Base-by-base conservation (phyloP, 2,888 invertebrate species). In the Orthosia gothica region DNA sequence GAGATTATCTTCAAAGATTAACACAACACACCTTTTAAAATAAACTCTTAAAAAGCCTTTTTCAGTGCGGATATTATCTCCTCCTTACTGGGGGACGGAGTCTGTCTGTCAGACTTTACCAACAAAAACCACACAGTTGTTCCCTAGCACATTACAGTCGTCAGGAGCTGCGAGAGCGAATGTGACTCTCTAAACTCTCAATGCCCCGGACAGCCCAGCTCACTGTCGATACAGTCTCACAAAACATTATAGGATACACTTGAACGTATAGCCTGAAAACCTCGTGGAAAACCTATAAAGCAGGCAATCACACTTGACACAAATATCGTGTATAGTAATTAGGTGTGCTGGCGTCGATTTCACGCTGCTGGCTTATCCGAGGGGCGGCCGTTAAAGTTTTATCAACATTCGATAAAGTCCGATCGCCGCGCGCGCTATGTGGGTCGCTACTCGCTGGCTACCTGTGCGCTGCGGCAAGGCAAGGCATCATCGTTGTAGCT, bases 341-440 rank as follows among this genome's bases (percentile, higher is more conserved):
- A 88, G 79, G 87, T 87, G 82, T 79, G 82, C 85, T 81, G 76
- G 77, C 87, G 87, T 87, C 91, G 94, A 94, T 94, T 94, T 94
- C 93, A 94, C 92, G 94, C 89, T 84, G 86, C 78, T 71, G 81
- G 88, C 86, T 90, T 90, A 89, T 88, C 86, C 85, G 84, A 78
- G 84, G 87, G 79, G 79, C 74, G 79, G 88, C 88, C 84, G 88
- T 89, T 89, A 90, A 88, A 88, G 89, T 86, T 89, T 92, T 92
- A 92, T 92, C 93, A 89, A 88, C 87, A 86, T 81, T 83, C 84
- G 88, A 88, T 87, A 90, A 86, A 85, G 85, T 85, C 88, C 84
- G 89, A 84, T 81, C 85, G 86, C 82, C 88, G 89, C 89, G 90
- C 85, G 84, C 82, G 67, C 83, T 90, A 91, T 91, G 91, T 90